Conservation (phyloP, 2,888 invertebrate species). For the Stratiomys singularior region DNA sequence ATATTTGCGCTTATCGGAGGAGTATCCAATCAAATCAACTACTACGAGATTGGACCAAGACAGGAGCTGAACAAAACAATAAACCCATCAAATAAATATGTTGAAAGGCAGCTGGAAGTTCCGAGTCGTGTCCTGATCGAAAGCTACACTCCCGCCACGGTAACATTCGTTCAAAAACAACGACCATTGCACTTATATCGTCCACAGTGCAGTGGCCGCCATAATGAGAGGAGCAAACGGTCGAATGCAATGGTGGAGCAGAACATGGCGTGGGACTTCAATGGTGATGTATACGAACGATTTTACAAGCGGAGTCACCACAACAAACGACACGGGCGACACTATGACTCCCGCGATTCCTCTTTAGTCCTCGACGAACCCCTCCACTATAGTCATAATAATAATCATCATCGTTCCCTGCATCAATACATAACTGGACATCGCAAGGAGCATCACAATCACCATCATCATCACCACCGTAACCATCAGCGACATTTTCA, state of each 20-base stretch:
- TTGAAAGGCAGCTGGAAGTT: not conserved
- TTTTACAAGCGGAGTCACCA: slow-evolving; percentile 44
- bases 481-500: slow-evolving; percentile 32
- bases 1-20: slow-evolving; percentile 5
- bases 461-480: slow-evolving; percentile 14
- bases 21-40: slow-evolving; percentile 17
- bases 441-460: slow-evolving; percentile 20
- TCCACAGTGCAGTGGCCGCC: not conserved
- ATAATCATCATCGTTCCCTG: not conserved
- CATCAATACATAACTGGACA: slow-evolving; percentile 6
- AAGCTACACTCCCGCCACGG: not conserved
- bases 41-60: not conserved
- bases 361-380: not conserved
- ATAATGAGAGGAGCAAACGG: slow-evolving; percentile 1
- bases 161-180: not conserved
- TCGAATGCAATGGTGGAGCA: not conserved
- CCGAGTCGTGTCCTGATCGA: not conserved
- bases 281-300: slow-evolving; percentile 32
- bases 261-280: slow-evolving; percentile 13
- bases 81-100: slow-evolving; percentile 9
- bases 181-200: not conserved
- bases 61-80: slow-evolving; percentile 10
- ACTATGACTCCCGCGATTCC: not conserved
- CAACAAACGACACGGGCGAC: slow-evolving; percentile 35
- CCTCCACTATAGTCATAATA: not conserved